These are phyloP conservation scores for Ceratoteleas bidentatus DNA, from an alignment of 1,140 invertebrate species.

Conservation along the genomic window DNA sequence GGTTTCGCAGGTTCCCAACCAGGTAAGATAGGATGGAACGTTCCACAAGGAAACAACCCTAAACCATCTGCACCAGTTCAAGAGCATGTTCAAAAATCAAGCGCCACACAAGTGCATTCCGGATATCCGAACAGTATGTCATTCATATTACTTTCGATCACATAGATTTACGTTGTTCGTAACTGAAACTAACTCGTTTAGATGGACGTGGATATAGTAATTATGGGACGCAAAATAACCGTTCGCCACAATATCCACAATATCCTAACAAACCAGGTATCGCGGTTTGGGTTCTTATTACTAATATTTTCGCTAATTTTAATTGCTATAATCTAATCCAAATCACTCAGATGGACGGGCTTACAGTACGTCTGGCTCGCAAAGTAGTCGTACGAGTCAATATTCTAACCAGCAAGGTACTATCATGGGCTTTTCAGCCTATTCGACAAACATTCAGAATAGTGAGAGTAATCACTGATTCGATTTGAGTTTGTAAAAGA, in stretches of 20 bases:
- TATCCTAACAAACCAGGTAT: slow-evolving; percentile 39
- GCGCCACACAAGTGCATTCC: slow-evolving; percentile 75
- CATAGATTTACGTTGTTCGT: slow-evolving; percentile 25
- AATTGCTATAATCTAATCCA: background rate
- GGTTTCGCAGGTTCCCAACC: slow-evolving; percentile 65
- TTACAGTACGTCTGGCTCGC: too few species aligned
- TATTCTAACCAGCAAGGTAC: too few species aligned
- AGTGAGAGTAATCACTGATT: too few species aligned
- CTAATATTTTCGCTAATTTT: background rate
- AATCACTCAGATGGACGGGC: too few species aligned
- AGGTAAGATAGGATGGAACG: slow-evolving; percentile 76
- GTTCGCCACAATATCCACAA: slow-evolving; percentile 23
- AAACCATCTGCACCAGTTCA: slow-evolving; percentile 74
- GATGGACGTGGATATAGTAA: slow-evolving; percentile 35
- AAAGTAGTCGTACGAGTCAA: too few species aligned
- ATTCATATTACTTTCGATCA: slow-evolving; percentile 31
- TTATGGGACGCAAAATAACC: slow-evolving; percentile 32
- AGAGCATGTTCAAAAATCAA: slow-evolving; percentile 73
- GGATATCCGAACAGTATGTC: slow-evolving; percentile 67
- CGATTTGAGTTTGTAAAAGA: too few species aligned
- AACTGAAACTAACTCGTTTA: slow-evolving; percentile 45
- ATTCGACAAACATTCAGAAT: too few species aligned
- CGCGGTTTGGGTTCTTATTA: slow-evolving; percentile 32
- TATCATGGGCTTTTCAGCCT: too few species aligned
- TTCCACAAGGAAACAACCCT: slow-evolving; percentile 63